Evolutionary conservation across 2,888 invertebrate species (phyloP), one percentile per base, ranked within the genome.

Genomic region (Omphaloscelis lunosa): DNA sequence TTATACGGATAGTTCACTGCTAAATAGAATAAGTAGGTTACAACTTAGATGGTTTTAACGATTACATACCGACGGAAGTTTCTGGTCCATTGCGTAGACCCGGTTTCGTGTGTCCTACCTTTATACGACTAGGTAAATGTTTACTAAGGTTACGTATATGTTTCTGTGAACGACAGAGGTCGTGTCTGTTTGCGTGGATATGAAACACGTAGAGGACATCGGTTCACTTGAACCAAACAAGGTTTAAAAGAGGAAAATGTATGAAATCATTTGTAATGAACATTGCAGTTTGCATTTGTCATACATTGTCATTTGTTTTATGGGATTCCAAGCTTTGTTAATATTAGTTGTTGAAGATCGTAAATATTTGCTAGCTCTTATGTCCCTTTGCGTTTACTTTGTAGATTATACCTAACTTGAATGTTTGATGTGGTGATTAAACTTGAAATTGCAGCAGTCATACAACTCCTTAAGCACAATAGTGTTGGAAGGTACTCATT

Each of bases 131-230:
- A 66, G 7, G 39, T 51, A 56, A 69, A 75, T 71, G 67, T 85
- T 79, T 69, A 80, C 79, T 39, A 53, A 58, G 59, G 67, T 84
- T 82, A 76, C 82, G 73, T 79, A 68, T 6, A 61, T 62, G 62
- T 77, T 85, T 84, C 84, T 82, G 17, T 76, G 85, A 82, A 82
- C 61, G 62, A 63, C 69, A 72, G 72, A 84, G 84, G 84, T 85
- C 85, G 62, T 58, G 63, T 59, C 12, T 80, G 51, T 78, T 68
- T 82, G 48, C 41, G 65, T 71, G 63, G 2, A 23, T 34, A 61
- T 69, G 68, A 77, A 75, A 68, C 70, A 75, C 34, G 69, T 70
- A 75, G 72, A 84, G 84, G 83, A 65, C 84, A 72, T 73, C 66
- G 12, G 74, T 61, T 68, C 23, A 59, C 61, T n/a, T 74, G 84